Percentiles rank a stretch among this genome's conserved stretches.
Evolutionary conservation across 2,888 invertebrate genomes (phyloP).

Genomic region (Tetragonisca angustula): DNA sequence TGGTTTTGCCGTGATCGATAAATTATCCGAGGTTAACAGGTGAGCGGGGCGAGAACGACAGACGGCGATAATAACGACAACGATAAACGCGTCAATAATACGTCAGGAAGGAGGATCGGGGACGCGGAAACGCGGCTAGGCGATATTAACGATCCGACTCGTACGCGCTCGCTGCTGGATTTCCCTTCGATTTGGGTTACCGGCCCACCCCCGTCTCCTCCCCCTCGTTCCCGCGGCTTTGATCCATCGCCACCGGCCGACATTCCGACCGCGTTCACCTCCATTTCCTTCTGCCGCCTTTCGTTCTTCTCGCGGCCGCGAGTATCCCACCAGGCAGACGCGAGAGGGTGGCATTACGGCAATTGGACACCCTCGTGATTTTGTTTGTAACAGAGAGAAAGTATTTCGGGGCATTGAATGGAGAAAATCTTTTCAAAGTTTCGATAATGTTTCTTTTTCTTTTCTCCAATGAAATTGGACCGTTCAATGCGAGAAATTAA

Average conservation of each 20-base stretch:
- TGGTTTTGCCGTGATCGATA: conserved; percentile 61
- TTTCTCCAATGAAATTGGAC: no score
- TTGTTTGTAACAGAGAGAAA: no score
- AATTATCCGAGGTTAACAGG: conserved; percentile 73
- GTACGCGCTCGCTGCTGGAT: background rate
- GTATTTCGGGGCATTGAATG: no score
- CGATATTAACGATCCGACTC: conserved; percentile 33
- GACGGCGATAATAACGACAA: conserved; percentile 66
- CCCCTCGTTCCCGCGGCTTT: background rate
- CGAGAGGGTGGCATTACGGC: no score
- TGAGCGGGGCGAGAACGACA: conserved; percentile 65
- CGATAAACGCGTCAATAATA: conserved; percentile 70
- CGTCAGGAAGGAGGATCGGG: conserved; percentile 28
- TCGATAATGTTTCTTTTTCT: no score
- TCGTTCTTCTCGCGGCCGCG: background rate
- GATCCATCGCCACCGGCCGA: background rate
- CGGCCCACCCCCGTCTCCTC: background rate
- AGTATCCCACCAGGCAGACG: no score
- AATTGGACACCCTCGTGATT: no score
- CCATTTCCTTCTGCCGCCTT: background rate
- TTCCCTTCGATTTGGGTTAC: conserved; percentile 38
- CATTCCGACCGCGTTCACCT: background rate
- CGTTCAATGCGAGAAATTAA: no score
- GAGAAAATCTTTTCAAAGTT: no score
- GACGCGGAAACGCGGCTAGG: conserved; percentile 24